Evolutionary conservation across 2,888 invertebrate genomes (phyloP).

Genomic region (Heliothis peltigera): DNA sequence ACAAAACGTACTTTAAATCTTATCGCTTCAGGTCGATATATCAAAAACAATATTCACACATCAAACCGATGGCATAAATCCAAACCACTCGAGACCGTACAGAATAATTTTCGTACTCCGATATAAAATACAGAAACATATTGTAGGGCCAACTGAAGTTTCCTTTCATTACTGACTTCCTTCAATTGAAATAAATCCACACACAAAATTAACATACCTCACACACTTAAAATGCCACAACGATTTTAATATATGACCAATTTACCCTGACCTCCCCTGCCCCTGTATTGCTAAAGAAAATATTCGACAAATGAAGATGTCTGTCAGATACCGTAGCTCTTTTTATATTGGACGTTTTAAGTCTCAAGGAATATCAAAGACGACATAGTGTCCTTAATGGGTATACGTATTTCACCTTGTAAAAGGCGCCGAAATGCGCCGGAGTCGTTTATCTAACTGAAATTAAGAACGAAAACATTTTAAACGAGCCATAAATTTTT

Average conservation of each 20-base stretch:
- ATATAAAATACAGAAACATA: conserved; percentile 64
- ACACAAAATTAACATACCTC: conserved; percentile 80
- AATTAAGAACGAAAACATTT: conserved; percentile 88
- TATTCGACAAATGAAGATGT: conserved; percentile 43
- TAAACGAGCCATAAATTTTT: conserved; percentile 83
- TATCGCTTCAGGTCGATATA: conserved; percentile 12
- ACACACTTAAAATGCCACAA: conserved; percentile 76
- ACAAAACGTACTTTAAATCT: conserved; percentile 43
- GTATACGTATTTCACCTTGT: conserved; percentile 80
- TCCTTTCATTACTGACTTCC: conserved; percentile 72
- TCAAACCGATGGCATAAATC: conserved; percentile 38
- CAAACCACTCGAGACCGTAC: conserved; percentile 20
- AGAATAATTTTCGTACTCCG: conserved; percentile 45
- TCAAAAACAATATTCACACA: conserved; percentile 22
- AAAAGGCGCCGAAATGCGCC: conserved; percentile 83
- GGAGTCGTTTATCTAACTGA: conserved; percentile 82
- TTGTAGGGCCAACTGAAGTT: conserved; percentile 57
- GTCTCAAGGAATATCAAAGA: conserved; percentile 68
- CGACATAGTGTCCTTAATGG: conserved; percentile 75
- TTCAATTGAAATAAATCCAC: conserved; percentile 81
- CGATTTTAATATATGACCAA: conserved; percentile 61
- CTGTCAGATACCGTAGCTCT: conserved; percentile 54
- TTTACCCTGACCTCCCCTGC: conserved; percentile 59
- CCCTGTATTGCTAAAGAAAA: conserved; percentile 16
- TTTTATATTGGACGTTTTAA: conserved; percentile 72